Percentiles rank a stretch among this genome's conserved stretches.
Conservation (phyloP, 2,888 invertebrate genomes). For the Ochropacha duplaris region DNA sequence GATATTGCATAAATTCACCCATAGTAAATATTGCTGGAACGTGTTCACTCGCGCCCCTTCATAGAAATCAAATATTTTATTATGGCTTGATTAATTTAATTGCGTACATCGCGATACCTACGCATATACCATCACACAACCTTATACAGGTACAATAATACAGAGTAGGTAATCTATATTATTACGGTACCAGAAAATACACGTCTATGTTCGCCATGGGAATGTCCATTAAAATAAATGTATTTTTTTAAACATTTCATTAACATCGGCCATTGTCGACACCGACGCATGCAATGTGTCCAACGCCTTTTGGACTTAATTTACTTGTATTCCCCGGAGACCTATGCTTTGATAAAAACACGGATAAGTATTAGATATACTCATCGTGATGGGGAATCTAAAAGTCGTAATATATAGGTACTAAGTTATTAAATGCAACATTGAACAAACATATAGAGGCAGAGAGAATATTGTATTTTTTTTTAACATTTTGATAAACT, state of each 20-base stretch:
- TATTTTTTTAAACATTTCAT: conserved; percentile 24
- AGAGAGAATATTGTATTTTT: too few species aligned
- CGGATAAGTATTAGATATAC: not conserved
- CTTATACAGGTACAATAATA: conserved; percentile 16
- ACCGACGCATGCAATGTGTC: not conserved
- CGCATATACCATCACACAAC: conserved; percentile 4
- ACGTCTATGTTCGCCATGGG: conserved; percentile 20
- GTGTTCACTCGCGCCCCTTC: conserved; percentile 32
- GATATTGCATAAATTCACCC: conserved; percentile 34
- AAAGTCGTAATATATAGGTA: too few species aligned
- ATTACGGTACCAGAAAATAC: not conserved
- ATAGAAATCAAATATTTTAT: conserved; percentile 27
- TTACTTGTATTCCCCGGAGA: not conserved
- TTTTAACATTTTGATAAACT: too few species aligned
- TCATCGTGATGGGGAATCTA: too few species aligned
- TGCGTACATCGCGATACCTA: conserved; percentile 27
- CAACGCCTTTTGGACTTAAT: not conserved
- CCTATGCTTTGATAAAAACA: not conserved
- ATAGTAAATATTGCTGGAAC: conserved; percentile 34
- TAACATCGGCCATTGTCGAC: conserved; percentile 5
- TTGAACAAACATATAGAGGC: too few species aligned
- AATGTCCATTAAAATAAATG: conserved; percentile 27
- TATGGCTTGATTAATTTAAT: conserved; percentile 45
- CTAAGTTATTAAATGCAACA: too few species aligned
- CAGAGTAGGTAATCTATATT: conserved; percentile 13